Conservation (phyloP, 2,113 vertebrate genomes). For the Atherinomorus stipes region DNA sequence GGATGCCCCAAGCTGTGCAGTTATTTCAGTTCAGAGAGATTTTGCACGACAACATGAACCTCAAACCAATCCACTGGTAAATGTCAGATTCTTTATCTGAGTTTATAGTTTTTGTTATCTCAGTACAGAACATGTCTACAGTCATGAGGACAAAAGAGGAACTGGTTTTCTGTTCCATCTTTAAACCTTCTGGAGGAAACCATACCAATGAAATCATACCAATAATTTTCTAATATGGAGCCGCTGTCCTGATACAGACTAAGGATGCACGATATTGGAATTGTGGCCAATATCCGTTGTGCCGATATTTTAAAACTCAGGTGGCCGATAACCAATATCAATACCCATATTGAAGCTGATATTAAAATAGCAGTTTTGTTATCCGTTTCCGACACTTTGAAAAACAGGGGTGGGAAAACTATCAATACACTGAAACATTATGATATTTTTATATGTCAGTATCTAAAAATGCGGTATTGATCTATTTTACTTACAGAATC, state of each 20-base stretch:
- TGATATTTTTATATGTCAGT: no score
- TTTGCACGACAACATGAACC: constrained; percentile 16
- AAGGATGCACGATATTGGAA: no score
- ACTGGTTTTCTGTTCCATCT: not conserved
- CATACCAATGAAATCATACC: not conserved
- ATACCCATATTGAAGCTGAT: no score
- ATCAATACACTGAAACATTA: no score
- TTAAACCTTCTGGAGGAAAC: not conserved
- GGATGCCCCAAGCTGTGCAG: constrained; percentile 10
- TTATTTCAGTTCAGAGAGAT: constrained; percentile 56
- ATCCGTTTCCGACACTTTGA: no score
- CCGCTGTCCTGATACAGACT: not conserved
- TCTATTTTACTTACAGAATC: no score
- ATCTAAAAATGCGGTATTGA: no score
- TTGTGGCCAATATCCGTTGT: no score
- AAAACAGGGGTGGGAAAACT: no score
- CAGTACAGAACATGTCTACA: not conserved
- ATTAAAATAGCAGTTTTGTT: no score
- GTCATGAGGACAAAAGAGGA: not conserved
- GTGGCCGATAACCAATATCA: no score
- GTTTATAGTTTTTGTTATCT: not conserved
- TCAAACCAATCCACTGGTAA: not conserved
- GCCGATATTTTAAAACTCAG: no score
- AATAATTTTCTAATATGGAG: not conserved
- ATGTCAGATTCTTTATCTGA: constrained; percentile 7